Conservation (phyloP, 1,140 invertebrate genomes). For the Camponotus vicinus region DNA sequence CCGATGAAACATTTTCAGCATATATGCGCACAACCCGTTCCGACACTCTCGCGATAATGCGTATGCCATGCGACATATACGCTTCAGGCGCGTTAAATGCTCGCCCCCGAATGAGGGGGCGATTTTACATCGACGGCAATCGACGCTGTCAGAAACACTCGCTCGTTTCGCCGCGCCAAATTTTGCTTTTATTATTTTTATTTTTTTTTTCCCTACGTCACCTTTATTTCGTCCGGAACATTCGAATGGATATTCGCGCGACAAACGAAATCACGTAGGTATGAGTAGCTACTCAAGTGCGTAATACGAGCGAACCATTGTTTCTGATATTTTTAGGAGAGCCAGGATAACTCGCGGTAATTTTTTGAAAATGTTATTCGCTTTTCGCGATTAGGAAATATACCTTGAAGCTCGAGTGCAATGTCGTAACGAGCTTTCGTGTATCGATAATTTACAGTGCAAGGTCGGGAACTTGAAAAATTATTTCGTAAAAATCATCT, state of each 20-base stretch:
- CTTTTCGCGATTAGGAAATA: background rate
- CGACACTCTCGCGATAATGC: conserved; percentile 15
- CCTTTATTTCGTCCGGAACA: background rate
- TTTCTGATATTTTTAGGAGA: background rate
- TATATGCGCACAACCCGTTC: background rate
- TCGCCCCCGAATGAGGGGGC: conserved; percentile 41
- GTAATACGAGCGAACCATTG: background rate
- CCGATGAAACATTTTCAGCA: conserved; percentile 37
- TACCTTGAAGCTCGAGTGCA: conserved; percentile 3
- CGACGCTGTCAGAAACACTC: conserved; percentile 59
- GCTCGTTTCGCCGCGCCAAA: conserved; percentile 44
- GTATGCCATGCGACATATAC: background rate
- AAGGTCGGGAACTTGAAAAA: conserved; percentile 24
- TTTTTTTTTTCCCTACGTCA: conserved; percentile 4
- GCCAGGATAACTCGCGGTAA: conserved; percentile 11
- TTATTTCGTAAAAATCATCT: conserved; percentile 23
- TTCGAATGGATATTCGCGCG: conserved; percentile 29
- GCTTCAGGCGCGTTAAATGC: conserved; percentile 31
- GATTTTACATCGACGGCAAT: conserved; percentile 55
- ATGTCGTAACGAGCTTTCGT: background rate
- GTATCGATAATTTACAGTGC: conserved; percentile 32
- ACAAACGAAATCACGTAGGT: conserved; percentile 33
- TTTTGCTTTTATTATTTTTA: conserved; percentile 57
- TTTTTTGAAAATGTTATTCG: conserved; percentile 11
- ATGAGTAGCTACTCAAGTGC: background rate